phyloP scores from a whole-genome alignment of 2,113 vertebrate genomes.

The Menura novaehollandiae region DNA sequence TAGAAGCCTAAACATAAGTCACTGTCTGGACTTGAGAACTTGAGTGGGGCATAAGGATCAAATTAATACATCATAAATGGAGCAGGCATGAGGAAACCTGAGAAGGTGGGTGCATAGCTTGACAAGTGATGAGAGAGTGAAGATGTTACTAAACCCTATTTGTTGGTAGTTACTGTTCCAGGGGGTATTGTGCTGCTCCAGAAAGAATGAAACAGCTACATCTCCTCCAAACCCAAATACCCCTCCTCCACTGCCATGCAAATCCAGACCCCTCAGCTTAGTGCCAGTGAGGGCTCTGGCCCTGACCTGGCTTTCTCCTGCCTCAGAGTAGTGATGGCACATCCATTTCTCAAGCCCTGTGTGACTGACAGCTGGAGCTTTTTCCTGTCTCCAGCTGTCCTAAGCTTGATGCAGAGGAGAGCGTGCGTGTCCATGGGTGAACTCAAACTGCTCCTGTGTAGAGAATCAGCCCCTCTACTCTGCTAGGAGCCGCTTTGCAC shows the following conservation, averaged over 20 bases:
- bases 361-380: neutral
- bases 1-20: neutral
- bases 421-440: neutral
- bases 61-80: neutral
- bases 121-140: neutral
- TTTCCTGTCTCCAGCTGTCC: neutral
- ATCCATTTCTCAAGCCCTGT: neutral
- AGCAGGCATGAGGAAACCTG: neutral
- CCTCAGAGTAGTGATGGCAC: neutral
- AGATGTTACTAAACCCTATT: neutral
- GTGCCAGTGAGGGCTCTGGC: neutral
- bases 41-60: neutral
- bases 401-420: neutral
- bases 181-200: neutral
- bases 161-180: neutral
- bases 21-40: neutral
- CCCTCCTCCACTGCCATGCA: rapidly evolving
- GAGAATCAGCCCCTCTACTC: neutral
- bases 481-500: neutral
- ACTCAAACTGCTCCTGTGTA: neutral
- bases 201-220: neutral
- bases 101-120: neutral
- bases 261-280: neutral
- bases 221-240: neutral
- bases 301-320: neutral